Evolutionary conservation across 2,797 vertebrate species (phyloP), one percentile per base, ranked within the genome.

Genomic region (Margarornis squamiger): DNA sequence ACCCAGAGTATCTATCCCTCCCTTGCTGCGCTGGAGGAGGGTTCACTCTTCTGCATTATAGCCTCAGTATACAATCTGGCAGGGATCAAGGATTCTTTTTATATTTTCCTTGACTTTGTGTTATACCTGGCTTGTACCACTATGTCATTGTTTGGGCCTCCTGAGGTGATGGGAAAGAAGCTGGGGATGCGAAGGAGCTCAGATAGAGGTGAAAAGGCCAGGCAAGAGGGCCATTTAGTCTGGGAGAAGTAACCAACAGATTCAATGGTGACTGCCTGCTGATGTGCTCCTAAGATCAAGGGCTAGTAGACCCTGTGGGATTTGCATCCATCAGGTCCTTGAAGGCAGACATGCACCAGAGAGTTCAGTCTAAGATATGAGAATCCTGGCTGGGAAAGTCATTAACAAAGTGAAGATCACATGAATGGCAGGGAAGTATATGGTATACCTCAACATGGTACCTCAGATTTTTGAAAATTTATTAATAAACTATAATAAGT

Each of bases 141-240:
- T 18, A 2, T 38, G 8, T 70, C 7, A 14, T 14, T 67, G 2
- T 24, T 54, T 32, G 9, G 4, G 5, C 57, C 16, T 77, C 6
- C 9, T 2, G 1, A 65, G 32, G 11, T 11, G 36, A 27, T 0
- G 0, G 3, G 7, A 12, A 77, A 38, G 26, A 90, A 68, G 3
- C 15, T 51, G 24, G 7, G 16, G 14, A 36, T 2, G 3, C 32
- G 55, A 59, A 89, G 18, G 4, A 18, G 2, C 22, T 75, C 36
- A 38, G 32, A 18, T 7, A 23, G 38, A 66, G 29, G 3, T 71
- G 32, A 55, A 65, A 86, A 77, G 18, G 5, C 20, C 36, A 77
- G 54, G 17, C 13, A 46, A 55, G 16, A 61, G 5, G 21, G 51
- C 3, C 1, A 10, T 17, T 70, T 24, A 29, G 5, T 61, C 17